A percentile compares a stretch with the other conserved stretches of the same genome.
Evolutionary conservation across 2,797 vertebrate genomes (phyloP).

Genomic region (Typhlichthys eigenmanni): DNA sequence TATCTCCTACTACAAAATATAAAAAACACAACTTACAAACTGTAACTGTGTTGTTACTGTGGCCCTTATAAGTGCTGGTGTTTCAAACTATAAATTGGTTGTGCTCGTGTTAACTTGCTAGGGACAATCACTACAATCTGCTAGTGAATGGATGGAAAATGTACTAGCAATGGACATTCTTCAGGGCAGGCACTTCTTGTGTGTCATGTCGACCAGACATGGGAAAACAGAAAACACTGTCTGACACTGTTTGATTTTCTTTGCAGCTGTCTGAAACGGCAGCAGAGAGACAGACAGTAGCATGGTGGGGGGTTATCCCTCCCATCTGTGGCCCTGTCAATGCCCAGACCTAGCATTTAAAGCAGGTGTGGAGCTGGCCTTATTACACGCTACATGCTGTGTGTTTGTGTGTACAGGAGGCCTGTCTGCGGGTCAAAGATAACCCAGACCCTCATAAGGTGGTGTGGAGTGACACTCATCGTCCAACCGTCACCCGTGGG

Average conservation of each 20-base stretch:
- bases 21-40: too few species aligned
- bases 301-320: slow-evolving; percentile 66
- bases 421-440: slow-evolving; percentile 62
- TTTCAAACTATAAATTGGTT: too few species aligned
- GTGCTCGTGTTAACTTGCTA: too few species aligned
- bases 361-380: slow-evolving; percentile 71
- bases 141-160: too few species aligned
- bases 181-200: not conserved
- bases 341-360: slow-evolving; percentile 70
- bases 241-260: not conserved
- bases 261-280: slow-evolving; percentile 8
- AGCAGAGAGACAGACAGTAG: slow-evolving; percentile 16
- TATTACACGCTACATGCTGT: slow-evolving; percentile 44
- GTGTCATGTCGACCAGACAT: not conserved
- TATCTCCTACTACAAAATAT: too few species aligned
- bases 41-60: too few species aligned
- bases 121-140: not conserved
- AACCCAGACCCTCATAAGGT: slow-evolving; percentile 76
- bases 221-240: not conserved
- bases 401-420: slow-evolving; percentile 16
- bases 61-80: too few species aligned
- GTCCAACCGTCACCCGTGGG: slow-evolving; percentile 38
- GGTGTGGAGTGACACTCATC: slow-evolving; percentile 76
- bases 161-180: not conserved
- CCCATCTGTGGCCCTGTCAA: slow-evolving; percentile 62